phyloP scores from a whole-genome alignment of 2,113 vertebrate species.

The Cyanocitta stelleri region DNA sequence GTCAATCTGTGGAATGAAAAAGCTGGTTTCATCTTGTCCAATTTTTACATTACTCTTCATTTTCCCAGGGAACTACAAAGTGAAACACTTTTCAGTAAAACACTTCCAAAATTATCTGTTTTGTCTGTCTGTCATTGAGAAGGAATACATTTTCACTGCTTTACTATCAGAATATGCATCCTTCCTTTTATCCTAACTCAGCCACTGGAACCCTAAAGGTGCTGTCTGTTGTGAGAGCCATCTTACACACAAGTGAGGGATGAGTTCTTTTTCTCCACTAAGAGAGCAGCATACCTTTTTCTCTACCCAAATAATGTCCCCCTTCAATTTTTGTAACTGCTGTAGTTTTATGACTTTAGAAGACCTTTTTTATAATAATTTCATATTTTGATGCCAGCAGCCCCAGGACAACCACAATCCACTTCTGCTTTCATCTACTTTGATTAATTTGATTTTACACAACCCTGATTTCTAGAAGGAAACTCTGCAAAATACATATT shows the following conservation, averaged over 20 bases:
- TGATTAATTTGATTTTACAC: constrained; percentile 8
- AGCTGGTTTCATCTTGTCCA: constrained; percentile 67
- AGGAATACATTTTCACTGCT: constrained; percentile 55
- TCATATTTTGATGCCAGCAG: constrained; percentile 14
- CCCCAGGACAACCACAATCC: background rate
- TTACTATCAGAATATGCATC: constrained; percentile 57
- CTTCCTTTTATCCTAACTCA: constrained; percentile 73
- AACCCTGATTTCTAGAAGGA: background rate
- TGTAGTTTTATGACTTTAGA: constrained; percentile 23
- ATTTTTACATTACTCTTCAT: constrained; percentile 72
- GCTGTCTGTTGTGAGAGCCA: constrained; percentile 43
- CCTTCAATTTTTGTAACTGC: constrained; percentile 43
- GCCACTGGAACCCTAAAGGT: constrained; percentile 48
- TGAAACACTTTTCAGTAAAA: constrained; percentile 57
- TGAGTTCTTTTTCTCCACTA: constrained; percentile 43
- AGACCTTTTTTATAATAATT: constrained; percentile 41
- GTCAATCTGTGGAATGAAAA: constrained; percentile 68
- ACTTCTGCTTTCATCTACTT: background rate
- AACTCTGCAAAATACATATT: background rate
- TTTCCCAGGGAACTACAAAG: constrained; percentile 60
- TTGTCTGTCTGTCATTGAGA: constrained; percentile 58
- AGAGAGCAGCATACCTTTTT: constrained; percentile 39
- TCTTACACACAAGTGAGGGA: constrained; percentile 49
- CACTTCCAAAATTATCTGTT: constrained; percentile 65
- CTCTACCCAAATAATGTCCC: constrained; percentile 11